A percentile compares a stretch with the other conserved stretches of the same genome.
Conservation (phyloP, 1,140 invertebrate genomes). For the Anagrus nilaparvatae region DNA sequence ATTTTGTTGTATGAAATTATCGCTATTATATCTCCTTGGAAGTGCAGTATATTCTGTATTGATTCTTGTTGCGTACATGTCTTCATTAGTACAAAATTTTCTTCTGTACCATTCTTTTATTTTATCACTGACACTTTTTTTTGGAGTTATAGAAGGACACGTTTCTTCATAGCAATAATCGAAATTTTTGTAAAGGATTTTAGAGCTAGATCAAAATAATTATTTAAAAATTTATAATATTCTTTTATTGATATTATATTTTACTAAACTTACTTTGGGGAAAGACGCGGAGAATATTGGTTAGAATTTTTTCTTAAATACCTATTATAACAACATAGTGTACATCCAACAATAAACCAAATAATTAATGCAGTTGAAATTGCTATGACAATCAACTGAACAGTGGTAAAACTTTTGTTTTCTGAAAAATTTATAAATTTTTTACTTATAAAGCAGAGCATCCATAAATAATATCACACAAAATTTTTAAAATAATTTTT, state of each 20-base stretch:
- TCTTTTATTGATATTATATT: neutral
- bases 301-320: conserved; percentile 19
- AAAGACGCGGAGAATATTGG: conserved; percentile 17
- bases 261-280: conserved; percentile 17
- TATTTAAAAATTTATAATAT: neutral
- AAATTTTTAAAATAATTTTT: neutral
- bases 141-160: conserved; percentile 5
- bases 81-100: too few species aligned
- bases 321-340: conserved; percentile 25
- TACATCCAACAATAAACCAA: conserved; percentile 26
- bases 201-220: neutral
- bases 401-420: too few species aligned
- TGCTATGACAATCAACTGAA: conserved; percentile 26
- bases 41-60: too few species aligned
- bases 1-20: too few species aligned
- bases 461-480: neutral
- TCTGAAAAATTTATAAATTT: conserved; percentile 8
- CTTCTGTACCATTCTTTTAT: conserved; percentile 20
- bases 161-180: conserved; percentile 22
- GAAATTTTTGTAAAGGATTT: conserved; percentile 22
- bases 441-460: neutral
- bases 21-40: too few species aligned
- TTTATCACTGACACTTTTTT: conserved; percentile 12
- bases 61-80: too few species aligned
- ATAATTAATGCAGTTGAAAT: conserved; percentile 21